Base-by-base conservation (phyloP, 1,140 invertebrate species). In the Magallana gigas region DNA sequence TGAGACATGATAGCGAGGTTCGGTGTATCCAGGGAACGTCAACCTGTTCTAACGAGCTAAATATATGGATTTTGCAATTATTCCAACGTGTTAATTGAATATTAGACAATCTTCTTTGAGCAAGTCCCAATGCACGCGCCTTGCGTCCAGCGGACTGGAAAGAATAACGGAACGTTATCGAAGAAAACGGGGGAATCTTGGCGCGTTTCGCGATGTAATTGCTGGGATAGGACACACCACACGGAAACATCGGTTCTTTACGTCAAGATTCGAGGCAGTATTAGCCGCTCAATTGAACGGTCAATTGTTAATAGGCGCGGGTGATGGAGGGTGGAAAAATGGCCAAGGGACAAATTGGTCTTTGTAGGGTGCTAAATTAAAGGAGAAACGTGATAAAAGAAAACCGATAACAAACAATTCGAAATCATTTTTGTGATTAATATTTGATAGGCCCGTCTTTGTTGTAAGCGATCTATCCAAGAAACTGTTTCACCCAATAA, bases 11-110 rank as follows among this genome's bases (percentile, higher is more conserved):
- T 76, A 23, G 68, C 36, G 29, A 29, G 12, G 36, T 29, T 36
- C 23, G 68, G 23, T 76, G 68, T 76, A 36, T 76, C 23, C 29
- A 76, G 68, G 23, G 68, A 76, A 76, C 68, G 68, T 76, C 64
- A 18, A 29, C 23, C 23, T 36, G 68, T 76, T 18, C 68, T 76
- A 76, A 76, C 68, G 68, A 76, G 68, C 68, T 76, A 76, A 76
- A 76, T 76, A 76, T 76, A 76, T 76, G 36, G 68, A 76, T 76
- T 76, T 76, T 76, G 23, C 68, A 76, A 76, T 76, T 76, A 76
- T 76, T 76, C 68, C 68, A 11, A 29, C 18, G 9, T 2, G 68
- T 76, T 76, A 76, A 76, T 76, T 76, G 68, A 76, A 76, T 76
- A 76, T 76, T 76, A 29, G 68, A 76, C 23, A 76, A 29, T 18